phyloP scores from a whole-genome alignment of 2,888 invertebrate genomes.

The Phrixothrix hirtus region DNA sequence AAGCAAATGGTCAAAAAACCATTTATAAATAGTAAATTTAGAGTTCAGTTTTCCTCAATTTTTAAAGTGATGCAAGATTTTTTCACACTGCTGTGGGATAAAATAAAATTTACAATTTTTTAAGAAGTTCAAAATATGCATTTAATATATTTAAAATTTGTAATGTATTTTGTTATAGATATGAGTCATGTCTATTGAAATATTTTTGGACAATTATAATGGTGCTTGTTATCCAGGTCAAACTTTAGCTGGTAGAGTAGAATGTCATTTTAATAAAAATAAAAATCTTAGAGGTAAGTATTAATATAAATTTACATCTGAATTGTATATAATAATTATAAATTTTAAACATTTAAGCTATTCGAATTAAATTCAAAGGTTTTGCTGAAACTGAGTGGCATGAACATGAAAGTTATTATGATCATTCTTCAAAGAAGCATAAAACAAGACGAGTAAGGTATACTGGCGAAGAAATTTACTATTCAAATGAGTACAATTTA shows the following conservation, averaged over 20 bases:
- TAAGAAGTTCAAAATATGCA: too few relatives aligned
- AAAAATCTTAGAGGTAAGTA: conserved; percentile 1
- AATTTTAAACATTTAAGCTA: neutral
- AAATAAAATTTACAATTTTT: too few relatives aligned
- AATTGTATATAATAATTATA: neutral
- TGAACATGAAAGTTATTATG: conserved; percentile 1
- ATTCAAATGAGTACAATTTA: neutral
- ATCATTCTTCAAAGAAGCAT: conserved; percentile 3
- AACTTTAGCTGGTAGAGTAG: neutral
- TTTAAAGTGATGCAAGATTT: too few relatives aligned
- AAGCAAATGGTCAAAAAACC: too few relatives aligned
- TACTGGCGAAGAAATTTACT: conserved; percentile 1
- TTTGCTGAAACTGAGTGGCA: neutral
- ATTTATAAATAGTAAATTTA: too few relatives aligned
- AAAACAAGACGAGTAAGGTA: neutral
- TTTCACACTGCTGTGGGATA: too few relatives aligned
- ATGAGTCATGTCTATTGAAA: too few relatives aligned
- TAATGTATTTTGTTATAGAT: too few relatives aligned
- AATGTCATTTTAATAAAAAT: neutral
- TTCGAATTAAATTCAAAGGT: conserved; percentile 1
- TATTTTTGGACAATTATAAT: conserved; percentile 4
- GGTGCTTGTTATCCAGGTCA: conserved; percentile 3
- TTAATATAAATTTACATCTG: neutral
- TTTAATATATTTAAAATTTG: too few relatives aligned
- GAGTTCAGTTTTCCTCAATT: too few relatives aligned